These are phyloP conservation scores for Corydoras maculifer DNA, from an alignment of 2,113 vertebrate species.

Conservation along the genomic window DNA sequence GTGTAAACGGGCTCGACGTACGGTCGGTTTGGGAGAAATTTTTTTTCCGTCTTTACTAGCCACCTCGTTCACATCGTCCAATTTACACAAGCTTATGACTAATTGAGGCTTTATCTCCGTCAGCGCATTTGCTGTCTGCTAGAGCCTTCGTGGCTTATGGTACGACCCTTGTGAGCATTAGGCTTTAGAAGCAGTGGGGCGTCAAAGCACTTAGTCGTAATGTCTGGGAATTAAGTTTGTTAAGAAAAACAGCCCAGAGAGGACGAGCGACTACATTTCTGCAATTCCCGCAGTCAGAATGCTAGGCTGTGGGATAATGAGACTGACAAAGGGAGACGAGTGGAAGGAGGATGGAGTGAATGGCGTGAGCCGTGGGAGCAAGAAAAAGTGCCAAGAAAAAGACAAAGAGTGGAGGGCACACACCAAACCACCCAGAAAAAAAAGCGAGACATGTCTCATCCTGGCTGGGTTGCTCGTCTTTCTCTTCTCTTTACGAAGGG, in stretches of 20 bases:
- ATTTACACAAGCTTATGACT: slow-evolving; percentile 39
- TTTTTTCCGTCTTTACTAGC: background rate
- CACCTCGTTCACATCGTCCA: slow-evolving; percentile 29
- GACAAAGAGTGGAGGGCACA: slow-evolving; percentile 14
- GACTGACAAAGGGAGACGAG: slow-evolving; percentile 3
- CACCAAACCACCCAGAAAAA: slow-evolving; percentile 14
- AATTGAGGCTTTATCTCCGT: slow-evolving; percentile 36
- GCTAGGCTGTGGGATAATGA: slow-evolving; percentile 24
- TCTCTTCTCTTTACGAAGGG: slow-evolving; percentile 19
- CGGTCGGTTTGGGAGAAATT: background rate
- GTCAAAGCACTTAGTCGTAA: slow-evolving; percentile 36
- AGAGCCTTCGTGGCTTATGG: slow-evolving; percentile 12
- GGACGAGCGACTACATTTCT: slow-evolving; percentile 10
- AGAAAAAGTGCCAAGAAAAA: slow-evolving; percentile 25
- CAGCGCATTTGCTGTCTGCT: slow-evolving; percentile 17
- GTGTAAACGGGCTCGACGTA: slow-evolving; percentile 10
- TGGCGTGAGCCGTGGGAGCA: background rate
- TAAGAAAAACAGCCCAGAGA: slow-evolving; percentile 19
- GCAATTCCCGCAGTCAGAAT: slow-evolving; percentile 13
- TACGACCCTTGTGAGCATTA: slow-evolving; percentile 17
- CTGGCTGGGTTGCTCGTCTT: slow-evolving; percentile 11
- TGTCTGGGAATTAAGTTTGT: slow-evolving; percentile 34
- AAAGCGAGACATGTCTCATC: background rate
- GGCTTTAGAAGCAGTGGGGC: slow-evolving; percentile 19
- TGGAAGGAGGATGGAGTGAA: slow-evolving; percentile 22